Conservation (phyloP, 2,888 invertebrate species). For the Bruchidius siliquastri region DNA sequence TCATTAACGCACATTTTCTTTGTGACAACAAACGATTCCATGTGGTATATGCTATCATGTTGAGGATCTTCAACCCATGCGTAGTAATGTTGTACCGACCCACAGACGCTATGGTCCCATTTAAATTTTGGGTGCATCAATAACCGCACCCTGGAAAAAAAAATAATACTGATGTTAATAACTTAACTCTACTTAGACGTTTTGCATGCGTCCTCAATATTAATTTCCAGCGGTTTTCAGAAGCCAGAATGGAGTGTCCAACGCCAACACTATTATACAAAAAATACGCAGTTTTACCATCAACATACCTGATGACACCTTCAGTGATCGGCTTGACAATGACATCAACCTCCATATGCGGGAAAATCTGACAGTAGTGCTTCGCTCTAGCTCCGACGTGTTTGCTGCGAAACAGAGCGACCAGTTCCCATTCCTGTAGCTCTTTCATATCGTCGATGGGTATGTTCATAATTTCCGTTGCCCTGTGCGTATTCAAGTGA, state of each 20-base stretch:
- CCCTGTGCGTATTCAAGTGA: constrained; percentile 71
- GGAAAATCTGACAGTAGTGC: constrained; percentile 81
- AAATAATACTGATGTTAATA: neutral
- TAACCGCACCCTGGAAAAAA: constrained; percentile 60
- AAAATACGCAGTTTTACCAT: neutral
- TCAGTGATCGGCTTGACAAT: constrained; percentile 93
- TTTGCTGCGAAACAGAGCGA: constrained; percentile 71
- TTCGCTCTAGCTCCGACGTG: constrained; percentile 73
- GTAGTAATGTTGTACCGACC: constrained; percentile 83
- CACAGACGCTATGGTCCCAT: constrained; percentile 89
- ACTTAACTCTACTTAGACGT: no score
- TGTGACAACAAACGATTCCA: constrained; percentile 79
- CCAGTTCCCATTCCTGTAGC: constrained; percentile 83
- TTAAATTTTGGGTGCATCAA: constrained; percentile 68
- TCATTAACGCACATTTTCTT: constrained; percentile 53
- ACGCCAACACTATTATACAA: no score
- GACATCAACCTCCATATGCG: constrained; percentile 74
- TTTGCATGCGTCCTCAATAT: no score
- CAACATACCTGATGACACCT: constrained; percentile 62
- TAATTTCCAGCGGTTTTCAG: no score
- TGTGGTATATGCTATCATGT: constrained; percentile 91
- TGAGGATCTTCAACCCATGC: constrained; percentile 97
- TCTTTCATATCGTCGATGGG: constrained; percentile 76
- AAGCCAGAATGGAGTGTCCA: no score
- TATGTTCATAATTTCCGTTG: constrained; percentile 73